Conservation (phyloP, 1,140 invertebrate species). For the Drosophila nigromelanica region DNA sequence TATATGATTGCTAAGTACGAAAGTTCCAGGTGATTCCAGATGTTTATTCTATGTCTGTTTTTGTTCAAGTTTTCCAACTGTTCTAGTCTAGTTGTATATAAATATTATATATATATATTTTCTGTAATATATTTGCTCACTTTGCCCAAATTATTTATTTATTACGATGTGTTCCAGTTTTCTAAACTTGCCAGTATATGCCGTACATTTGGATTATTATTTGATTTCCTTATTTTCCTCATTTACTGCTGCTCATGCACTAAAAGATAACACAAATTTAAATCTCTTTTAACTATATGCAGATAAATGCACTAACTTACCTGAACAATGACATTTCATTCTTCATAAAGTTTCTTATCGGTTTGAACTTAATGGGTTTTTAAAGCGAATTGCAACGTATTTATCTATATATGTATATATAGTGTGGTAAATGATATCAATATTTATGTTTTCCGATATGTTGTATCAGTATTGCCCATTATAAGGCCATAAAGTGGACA, state of each 20-base stretch:
- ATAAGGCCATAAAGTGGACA: conserved; percentile 8
- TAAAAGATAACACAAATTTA: conserved; percentile 4
- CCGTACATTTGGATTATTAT: not conserved
- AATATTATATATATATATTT: not conserved
- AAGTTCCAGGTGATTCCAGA: not conserved
- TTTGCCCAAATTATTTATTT: no score
- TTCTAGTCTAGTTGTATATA: no score
- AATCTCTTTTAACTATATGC: not conserved
- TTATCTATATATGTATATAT: conserved; percentile 1
- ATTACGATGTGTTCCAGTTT: no score
- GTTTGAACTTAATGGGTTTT: not conserved
- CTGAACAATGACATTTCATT: not conserved
- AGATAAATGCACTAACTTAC: not conserved
- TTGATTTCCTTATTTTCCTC: not conserved
- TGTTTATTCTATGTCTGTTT: not conserved
- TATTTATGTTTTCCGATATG: not conserved
- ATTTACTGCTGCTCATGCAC: not conserved
- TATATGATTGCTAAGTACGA: not conserved
- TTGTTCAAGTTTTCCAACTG: no score
- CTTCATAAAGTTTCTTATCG: conserved; percentile 4
- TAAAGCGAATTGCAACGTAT: conserved; percentile 1
- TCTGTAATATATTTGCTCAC: not conserved
- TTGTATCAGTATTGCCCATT: conserved; percentile 11
- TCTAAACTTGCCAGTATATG: no score
- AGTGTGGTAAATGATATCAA: not conserved